Evolutionary conservation across 2,888 invertebrate genomes (phyloP).

Genomic region (Gnatocerus cornutus): DNA sequence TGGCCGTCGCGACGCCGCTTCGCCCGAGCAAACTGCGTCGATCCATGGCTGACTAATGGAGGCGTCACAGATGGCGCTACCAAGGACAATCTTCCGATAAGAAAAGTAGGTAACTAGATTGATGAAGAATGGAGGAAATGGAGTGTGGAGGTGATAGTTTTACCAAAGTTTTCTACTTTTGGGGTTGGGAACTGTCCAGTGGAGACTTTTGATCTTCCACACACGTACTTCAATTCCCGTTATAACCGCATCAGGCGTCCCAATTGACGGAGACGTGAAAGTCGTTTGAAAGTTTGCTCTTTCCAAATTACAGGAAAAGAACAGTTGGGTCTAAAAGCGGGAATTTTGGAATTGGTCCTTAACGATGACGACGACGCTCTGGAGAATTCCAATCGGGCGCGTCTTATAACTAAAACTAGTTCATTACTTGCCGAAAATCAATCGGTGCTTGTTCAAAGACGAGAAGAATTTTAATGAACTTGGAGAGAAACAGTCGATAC

Average conservation of each 20-base stretch:
- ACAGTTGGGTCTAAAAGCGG: background rate
- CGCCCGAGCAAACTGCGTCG: background rate
- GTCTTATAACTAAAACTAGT: slow-evolving; percentile 9
- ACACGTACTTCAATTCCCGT: background rate
- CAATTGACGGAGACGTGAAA: background rate
- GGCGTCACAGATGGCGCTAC: slow-evolving; percentile 12
- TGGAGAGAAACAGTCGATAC: background rate
- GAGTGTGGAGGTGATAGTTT: background rate
- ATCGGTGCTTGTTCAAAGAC: slow-evolving; percentile 25
- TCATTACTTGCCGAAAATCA: slow-evolving; percentile 23
- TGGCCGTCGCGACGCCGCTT: slow-evolving; percentile 3
- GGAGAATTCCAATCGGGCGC: background rate
- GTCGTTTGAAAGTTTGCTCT: too few species aligned
- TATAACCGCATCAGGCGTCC: slow-evolving; percentile 1
- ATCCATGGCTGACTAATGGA: background rate
- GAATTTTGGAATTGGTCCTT: background rate
- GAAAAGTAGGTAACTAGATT: slow-evolving; percentile 4
- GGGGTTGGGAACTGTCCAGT: background rate
- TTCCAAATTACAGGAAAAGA: background rate
- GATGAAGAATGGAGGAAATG: background rate
- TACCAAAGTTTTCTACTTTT: background rate
- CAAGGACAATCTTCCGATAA: background rate
- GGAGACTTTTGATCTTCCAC: background rate
- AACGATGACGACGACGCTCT: background rate
- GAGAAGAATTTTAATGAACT: slow-evolving; percentile 30